Base-by-base conservation (phyloP, 2,113 vertebrate genomes). In the Neomonachus schauinslandi region DNA sequence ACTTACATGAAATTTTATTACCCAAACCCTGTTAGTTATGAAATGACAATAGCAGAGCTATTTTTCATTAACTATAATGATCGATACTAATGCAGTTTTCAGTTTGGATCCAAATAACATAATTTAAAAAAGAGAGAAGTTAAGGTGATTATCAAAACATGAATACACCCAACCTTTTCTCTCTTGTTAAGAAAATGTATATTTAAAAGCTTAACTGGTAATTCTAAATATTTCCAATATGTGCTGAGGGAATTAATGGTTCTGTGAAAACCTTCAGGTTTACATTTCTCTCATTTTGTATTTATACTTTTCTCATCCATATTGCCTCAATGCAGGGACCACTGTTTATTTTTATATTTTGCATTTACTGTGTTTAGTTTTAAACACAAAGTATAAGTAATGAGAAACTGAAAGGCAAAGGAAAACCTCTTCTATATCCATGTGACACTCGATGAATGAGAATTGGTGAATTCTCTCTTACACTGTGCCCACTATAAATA, bases 131-230 rank as follows among this genome's bases (percentile, higher is more conserved):
- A 94, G 61, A 95, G 77, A 71, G 89, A 82, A 92, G n/a, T 67
- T 92, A 95, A 93, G 55, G 59, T 89, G 80, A 86, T 97, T 94
- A 93, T 91, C 76, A 83, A 94, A 97, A 71, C 61, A 95, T 87
- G 36, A 93, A 89, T 86, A 77, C 18, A 42, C 18, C 46, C 69
- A 91, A 39, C 42, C 16, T 91, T 91, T 97, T 57, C 55, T 84
- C 53, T 77, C 46, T 90, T 80, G 72, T 87, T 91, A 91, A 93
- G 77, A 93, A 94, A 94, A 76, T 93, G 53, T 95, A 24, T 89
- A 71, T 96, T 92, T 96, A 96, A 98, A 94, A 95, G 91, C 85
- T 95, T 97, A 97, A 39, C 49, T 46, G 67, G 57, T 94, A 94
- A 89, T 86, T 72, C 67, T 46, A 89, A 92, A 49, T 72, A 95